Conservation (phyloP, 2,113 vertebrate genomes). For the Butorides virescens region DNA sequence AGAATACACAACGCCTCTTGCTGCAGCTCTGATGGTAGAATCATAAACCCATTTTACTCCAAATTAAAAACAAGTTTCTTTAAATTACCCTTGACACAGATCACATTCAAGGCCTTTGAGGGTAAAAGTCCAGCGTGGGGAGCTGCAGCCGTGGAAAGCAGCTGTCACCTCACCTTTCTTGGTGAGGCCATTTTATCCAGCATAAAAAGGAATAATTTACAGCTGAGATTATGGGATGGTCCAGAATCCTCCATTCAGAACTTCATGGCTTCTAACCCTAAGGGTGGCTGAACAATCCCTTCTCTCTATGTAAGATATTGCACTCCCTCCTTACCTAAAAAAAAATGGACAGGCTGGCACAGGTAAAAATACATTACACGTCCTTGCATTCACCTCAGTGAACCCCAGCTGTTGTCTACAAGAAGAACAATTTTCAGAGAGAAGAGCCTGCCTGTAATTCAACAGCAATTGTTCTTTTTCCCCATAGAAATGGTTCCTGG, state of each 20-base stretch:
- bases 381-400: background rate
- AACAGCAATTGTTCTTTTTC: slow-evolving; percentile 10
- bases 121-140: background rate
- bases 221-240: background rate
- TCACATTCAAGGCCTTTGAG: background rate
- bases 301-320: background rate
- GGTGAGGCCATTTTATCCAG: background rate
- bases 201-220: background rate
- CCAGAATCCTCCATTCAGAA: background rate
- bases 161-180: background rate
- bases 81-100: background rate
- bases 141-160: background rate
- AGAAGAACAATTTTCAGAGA: slow-evolving; percentile 16
- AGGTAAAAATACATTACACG: background rate
- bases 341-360: background rate
- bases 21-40: background rate
- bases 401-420: slow-evolving; percentile 6
- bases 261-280: background rate
- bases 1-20: background rate
- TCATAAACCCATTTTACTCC: background rate
- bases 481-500: background rate
- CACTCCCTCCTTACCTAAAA: background rate
- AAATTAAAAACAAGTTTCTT: background rate
- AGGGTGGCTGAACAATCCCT: background rate
- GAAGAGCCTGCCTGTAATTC: background rate